Percentiles rank a stretch among this genome's conserved stretches.
phyloP scores from a whole-genome alignment of 2,797 vertebrate species.

The Bryconaethiops microstoma region DNA sequence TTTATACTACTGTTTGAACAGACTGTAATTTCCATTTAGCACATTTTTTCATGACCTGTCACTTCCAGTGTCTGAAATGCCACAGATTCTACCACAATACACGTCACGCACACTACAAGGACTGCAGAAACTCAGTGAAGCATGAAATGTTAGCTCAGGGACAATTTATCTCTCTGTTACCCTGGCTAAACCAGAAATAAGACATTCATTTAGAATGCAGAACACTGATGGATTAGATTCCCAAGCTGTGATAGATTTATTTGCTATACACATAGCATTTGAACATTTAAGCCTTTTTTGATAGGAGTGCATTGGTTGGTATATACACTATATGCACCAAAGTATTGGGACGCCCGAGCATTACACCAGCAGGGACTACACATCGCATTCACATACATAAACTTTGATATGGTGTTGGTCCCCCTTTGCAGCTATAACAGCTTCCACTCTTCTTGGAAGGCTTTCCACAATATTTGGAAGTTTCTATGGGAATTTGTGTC shows the following conservation, averaged over 20 bases:
- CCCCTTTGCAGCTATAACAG: too few relatives aligned
- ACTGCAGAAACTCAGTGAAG: conserved; percentile 1
- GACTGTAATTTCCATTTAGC: conserved; percentile 23
- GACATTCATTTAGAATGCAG: conserved; percentile 14
- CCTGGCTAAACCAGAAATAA: conserved; percentile 7
- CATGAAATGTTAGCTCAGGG: conserved; percentile 8
- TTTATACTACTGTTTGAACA: background rate
- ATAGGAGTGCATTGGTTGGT: background rate
- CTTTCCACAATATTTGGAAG: too few relatives aligned
- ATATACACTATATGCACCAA: too few relatives aligned
- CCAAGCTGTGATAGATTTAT: background rate
- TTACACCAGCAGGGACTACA: too few relatives aligned
- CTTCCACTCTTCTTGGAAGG: too few relatives aligned
- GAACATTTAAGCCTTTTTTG: background rate
- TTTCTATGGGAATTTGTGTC: too few relatives aligned
- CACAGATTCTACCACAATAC: background rate
- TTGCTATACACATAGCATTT: background rate
- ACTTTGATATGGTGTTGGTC: too few relatives aligned
- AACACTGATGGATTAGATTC: conserved; percentile 2
- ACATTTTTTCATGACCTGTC: background rate
- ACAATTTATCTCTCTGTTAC: conserved; percentile 1
- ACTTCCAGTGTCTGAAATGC: background rate
- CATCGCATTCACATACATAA: too few relatives aligned
- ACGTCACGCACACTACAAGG: conserved; percentile 21
- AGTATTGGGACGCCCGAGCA: too few relatives aligned